A percentile compares a stretch with the other conserved stretches of the same genome.
phyloP scores from a whole-genome alignment of 2,797 vertebrate species.

The Buphagus erythrorhynchus region DNA sequence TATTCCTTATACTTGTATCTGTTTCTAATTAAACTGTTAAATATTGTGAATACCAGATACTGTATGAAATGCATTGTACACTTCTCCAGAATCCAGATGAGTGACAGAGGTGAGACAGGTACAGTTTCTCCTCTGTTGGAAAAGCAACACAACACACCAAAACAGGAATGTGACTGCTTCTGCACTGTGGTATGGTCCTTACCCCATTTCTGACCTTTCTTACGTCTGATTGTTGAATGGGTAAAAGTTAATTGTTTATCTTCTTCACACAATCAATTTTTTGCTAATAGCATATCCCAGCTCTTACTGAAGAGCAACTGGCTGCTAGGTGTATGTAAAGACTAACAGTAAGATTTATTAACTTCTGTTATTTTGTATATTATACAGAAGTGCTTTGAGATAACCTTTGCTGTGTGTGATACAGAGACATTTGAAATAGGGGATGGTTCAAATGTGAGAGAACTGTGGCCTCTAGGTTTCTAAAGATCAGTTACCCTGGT shows the following conservation, averaged over 20 bases:
- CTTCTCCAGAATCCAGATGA: neutral
- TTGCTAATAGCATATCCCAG: neutral
- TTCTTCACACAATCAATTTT: neutral
- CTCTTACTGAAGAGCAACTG: neutral
- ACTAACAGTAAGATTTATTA: no score
- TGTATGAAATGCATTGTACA: neutral
- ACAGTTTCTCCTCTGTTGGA: fast-evolving
- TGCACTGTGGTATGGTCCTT: neutral
- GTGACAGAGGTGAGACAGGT: neutral
- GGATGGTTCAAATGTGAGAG: neutral
- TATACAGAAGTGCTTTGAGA: neutral
- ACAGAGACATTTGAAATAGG: neutral
- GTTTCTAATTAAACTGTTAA: neutral
- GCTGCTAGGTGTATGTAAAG: neutral
- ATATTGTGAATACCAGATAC: neutral
- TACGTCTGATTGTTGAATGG: neutral
- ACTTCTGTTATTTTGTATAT: neutral
- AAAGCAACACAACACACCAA: neutral
- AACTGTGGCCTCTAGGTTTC: neutral
- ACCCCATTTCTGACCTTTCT: neutral
- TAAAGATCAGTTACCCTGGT: neutral
- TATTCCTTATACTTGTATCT: neutral
- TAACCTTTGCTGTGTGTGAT: neutral
- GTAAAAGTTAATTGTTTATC: neutral
- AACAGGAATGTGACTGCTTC: neutral